These are phyloP conservation scores for Bubalus kerabau DNA, from an alignment of 2,113 vertebrate genomes.

Conservation along the genomic window DNA sequence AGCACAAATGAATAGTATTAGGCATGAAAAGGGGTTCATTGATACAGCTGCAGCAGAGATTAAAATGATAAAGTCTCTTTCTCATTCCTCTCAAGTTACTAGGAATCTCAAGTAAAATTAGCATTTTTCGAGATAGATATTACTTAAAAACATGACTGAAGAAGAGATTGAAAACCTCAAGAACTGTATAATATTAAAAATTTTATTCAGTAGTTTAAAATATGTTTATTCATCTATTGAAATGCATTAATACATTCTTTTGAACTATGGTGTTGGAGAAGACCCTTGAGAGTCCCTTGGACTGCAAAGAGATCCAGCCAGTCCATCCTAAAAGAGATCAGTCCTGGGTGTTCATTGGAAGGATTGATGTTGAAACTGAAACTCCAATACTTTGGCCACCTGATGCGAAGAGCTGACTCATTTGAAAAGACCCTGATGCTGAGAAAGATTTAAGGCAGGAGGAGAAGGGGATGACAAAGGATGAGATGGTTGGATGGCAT, in stretches of 20 bases:
- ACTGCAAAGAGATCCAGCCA: neutral
- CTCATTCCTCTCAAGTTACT: neutral
- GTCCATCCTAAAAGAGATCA: neutral
- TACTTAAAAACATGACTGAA: neutral
- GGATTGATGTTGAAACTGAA: neutral
- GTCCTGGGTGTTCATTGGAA: neutral
- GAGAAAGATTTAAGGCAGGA: neutral
- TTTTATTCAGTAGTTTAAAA: neutral
- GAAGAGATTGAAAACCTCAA: neutral
- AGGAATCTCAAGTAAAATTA: neutral
- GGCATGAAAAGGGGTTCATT: neutral
- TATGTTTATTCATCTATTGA: neutral
- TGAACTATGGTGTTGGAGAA: neutral
- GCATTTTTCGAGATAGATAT: neutral
- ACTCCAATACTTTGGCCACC: neutral
- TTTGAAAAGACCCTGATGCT: neutral
- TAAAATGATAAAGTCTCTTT: neutral
- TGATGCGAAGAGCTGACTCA: neutral
- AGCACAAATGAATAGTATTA: neutral
- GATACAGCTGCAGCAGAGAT: neutral
- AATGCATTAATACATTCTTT: neutral
- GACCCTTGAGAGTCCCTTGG: neutral
- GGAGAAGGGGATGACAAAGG: neutral
- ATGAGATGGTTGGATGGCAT: neutral
- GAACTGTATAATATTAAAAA: neutral